phyloP scores from a whole-genome alignment of 2,113 vertebrate genomes.

The Chaenogobius annularis region DNA sequence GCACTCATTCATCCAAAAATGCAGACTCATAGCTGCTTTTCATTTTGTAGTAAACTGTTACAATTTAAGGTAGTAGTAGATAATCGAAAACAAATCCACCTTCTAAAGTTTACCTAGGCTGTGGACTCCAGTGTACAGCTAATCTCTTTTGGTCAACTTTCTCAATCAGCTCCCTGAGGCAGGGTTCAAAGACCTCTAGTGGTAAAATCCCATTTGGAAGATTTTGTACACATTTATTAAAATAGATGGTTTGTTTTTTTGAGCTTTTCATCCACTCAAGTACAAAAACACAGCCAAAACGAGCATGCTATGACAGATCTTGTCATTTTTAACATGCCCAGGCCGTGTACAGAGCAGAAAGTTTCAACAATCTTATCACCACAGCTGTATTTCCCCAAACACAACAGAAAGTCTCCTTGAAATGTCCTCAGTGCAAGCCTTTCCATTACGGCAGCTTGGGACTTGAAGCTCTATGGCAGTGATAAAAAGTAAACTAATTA shows the following conservation, averaged over 20 bases:
- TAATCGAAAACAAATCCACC: neutral
- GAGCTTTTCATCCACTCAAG: neutral
- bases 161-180: slow-evolving; percentile 45
- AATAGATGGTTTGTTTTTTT: neutral
- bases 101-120: neutral
- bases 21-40: neutral
- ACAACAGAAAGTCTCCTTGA: neutral
- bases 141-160: slow-evolving; percentile 20
- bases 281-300: neutral
- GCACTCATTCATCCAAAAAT: no score
- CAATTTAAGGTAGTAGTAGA: neutral
- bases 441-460: neutral
- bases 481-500: neutral
- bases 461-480: no score
- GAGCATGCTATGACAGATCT: neutral
- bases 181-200: slow-evolving; percentile 48
- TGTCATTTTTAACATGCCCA: neutral
- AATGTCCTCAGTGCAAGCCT: neutral
- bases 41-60: neutral
- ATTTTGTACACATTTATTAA: slow-evolving; percentile 1
- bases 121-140: neutral
- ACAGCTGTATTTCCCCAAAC: neutral
- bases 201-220: slow-evolving; percentile 32
- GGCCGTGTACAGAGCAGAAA: neutral
- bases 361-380: neutral